Evolutionary conservation across 2,888 invertebrate genomes (phyloP).

Genomic region (Strigamia crassipes): DNA sequence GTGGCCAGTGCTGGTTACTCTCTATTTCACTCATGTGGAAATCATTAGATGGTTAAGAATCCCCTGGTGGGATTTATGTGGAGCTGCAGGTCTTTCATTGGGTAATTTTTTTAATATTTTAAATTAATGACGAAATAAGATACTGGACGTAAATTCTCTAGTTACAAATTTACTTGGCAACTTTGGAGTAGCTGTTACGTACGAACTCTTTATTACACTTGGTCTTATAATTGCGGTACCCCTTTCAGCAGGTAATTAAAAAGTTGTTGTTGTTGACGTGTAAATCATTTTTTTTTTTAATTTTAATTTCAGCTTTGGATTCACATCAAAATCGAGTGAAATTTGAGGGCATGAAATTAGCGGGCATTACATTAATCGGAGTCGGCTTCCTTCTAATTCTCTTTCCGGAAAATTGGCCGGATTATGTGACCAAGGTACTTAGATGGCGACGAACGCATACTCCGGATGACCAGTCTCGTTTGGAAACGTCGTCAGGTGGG

Average conservation of each 20-base stretch:
- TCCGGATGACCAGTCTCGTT: slow-evolving; percentile 59
- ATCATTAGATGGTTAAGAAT: slow-evolving; percentile 78
- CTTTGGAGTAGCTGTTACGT: slow-evolving; percentile 90
- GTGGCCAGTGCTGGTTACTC: slow-evolving; percentile 87
- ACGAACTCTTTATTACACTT: slow-evolving; percentile 91
- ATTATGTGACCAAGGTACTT: slow-evolving; percentile 85
- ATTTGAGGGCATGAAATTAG: slow-evolving; percentile 92
- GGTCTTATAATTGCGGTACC: slow-evolving; percentile 93
- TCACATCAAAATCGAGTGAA: slow-evolving; percentile 81
- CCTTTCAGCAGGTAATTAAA: slow-evolving; percentile 81
- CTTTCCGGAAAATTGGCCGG: slow-evolving; percentile 96
- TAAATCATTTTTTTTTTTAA: neutral
- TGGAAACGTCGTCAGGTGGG: slow-evolving; percentile 83
- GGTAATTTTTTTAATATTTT: slow-evolving; percentile 62
- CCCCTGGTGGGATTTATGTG: slow-evolving; percentile 84
- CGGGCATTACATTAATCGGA: slow-evolving; percentile 88
- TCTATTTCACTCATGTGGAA: slow-evolving; percentile 86
- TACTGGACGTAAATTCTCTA: slow-evolving; percentile 61
- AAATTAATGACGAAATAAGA: neutral
- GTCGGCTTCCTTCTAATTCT: slow-evolving; percentile 91
- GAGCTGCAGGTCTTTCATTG: slow-evolving; percentile 75
- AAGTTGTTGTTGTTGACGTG: neutral
- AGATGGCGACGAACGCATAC: slow-evolving; percentile 68
- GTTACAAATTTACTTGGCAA: slow-evolving; percentile 91
- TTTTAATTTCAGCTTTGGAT: slow-evolving; percentile 71